phyloP scores from a whole-genome alignment of 2,797 vertebrate species.

The Arctocebus calabarensis region DNA sequence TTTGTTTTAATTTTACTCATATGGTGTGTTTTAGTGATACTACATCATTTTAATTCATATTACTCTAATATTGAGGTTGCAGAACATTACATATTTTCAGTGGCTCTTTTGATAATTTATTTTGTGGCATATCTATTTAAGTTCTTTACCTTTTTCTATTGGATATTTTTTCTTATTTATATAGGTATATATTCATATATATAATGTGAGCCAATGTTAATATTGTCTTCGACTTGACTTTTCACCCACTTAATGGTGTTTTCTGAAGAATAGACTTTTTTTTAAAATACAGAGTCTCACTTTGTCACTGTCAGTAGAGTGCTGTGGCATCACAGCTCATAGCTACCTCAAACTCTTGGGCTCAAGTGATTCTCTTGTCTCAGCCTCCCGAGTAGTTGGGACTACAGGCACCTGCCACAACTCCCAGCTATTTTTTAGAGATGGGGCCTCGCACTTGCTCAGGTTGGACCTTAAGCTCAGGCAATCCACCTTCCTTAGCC shows the following conservation, averaged over 20 bases:
- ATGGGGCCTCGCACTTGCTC: too few species aligned
- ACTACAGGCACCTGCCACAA: too few species aligned
- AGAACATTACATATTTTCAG: not conserved
- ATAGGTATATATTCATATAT: not conserved
- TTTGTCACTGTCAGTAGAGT: too few species aligned
- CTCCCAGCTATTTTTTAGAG: too few species aligned
- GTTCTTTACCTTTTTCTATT: not conserved
- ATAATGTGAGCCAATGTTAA: not conserved
- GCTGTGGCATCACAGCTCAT: too few species aligned
- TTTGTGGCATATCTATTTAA: not conserved
- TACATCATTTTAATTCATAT: not conserved
- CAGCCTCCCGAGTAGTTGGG: too few species aligned
- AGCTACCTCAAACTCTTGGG: too few species aligned
- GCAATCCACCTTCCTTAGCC: too few species aligned
- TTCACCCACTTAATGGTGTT: not conserved
- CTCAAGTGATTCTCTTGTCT: too few species aligned
- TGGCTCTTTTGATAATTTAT: not conserved
- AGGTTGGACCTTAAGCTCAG: too few species aligned
- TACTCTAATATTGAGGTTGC: not conserved
- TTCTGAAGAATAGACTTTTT: constrained; percentile 5
- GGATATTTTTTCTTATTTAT: not conserved
- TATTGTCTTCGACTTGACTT: not conserved
- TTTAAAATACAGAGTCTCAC: too few species aligned
- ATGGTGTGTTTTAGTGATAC: not conserved
- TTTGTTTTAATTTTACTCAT: not conserved